These are phyloP conservation scores for Lepas anatifera DNA, from an alignment of 2,888 invertebrate genomes.

Conservation along the genomic window DNA sequence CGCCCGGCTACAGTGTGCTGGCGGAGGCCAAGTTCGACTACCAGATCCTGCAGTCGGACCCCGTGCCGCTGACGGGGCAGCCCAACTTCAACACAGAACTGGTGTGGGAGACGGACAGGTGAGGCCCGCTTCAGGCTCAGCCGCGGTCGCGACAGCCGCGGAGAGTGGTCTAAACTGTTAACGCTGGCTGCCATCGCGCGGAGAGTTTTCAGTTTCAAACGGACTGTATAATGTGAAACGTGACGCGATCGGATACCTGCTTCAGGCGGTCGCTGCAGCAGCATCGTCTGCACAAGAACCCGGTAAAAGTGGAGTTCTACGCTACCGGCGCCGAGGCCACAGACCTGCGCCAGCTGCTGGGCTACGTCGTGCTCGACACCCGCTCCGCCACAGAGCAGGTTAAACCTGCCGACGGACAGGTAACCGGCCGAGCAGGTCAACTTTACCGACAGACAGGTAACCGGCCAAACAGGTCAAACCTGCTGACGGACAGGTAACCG, in stretches of 20 bases:
- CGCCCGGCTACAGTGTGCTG: background rate
- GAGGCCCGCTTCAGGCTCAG: no score
- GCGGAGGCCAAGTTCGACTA: constrained; percentile 2
- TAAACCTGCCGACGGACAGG: background rate
- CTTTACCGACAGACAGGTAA: no score
- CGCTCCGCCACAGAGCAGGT: background rate
- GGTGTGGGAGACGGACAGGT: constrained; percentile 7
- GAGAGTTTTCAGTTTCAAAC: no score
- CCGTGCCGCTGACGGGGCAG: background rate
- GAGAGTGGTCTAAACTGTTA: no score
- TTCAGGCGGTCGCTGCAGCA: constrained; percentile 5
- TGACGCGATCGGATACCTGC: no score
- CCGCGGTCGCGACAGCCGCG: no score
- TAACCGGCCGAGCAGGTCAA: no score
- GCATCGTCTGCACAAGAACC: background rate
- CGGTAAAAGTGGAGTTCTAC: background rate
- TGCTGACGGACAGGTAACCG: no score
- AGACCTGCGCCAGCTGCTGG: background rate
- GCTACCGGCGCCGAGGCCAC: background rate
- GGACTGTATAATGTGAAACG: no score
- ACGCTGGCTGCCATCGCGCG: no score
- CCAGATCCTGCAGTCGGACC: constrained; percentile 3
- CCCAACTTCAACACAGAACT: background rate
- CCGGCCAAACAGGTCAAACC: no score
- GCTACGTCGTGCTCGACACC: background rate